phyloP scores from a whole-genome alignment of 2,113 vertebrate genomes.

The Microtus pennsylvanicus region DNA sequence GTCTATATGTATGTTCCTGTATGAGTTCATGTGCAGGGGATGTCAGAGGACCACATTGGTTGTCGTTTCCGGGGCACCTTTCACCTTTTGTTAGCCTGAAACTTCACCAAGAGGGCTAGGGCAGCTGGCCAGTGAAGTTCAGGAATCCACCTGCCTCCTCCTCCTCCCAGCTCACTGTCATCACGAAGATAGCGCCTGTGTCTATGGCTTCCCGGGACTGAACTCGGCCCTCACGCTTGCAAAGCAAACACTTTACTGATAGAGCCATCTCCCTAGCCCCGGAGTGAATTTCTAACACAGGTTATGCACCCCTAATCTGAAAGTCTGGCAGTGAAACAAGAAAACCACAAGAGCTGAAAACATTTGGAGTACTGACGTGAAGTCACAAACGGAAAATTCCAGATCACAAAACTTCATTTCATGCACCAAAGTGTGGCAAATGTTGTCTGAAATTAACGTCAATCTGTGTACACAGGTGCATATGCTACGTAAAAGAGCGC shows the following conservation, averaged over 20 bases:
- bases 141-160: neutral
- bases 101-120: neutral
- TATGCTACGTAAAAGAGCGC: neutral
- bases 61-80: neutral
- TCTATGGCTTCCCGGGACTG: neutral
- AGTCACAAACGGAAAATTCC: neutral
- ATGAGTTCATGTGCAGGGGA: neutral
- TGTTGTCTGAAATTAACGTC: neutral
- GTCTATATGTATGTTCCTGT: neutral
- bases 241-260: neutral
- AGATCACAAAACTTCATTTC: neutral
- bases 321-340: neutral
- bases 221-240: neutral
- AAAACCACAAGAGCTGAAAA: neutral
- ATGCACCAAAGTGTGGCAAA: neutral
- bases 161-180: neutral
- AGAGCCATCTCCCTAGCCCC: too few relatives aligned
- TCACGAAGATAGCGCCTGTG: neutral
- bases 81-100: neutral
- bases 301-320: neutral
- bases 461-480: neutral
- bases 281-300: neutral
- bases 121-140: neutral
- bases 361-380: neutral
- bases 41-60: neutral